Evolutionary conservation across 2,113 vertebrate genomes (phyloP).

Genomic region (Gymnarchus niloticus): DNA sequence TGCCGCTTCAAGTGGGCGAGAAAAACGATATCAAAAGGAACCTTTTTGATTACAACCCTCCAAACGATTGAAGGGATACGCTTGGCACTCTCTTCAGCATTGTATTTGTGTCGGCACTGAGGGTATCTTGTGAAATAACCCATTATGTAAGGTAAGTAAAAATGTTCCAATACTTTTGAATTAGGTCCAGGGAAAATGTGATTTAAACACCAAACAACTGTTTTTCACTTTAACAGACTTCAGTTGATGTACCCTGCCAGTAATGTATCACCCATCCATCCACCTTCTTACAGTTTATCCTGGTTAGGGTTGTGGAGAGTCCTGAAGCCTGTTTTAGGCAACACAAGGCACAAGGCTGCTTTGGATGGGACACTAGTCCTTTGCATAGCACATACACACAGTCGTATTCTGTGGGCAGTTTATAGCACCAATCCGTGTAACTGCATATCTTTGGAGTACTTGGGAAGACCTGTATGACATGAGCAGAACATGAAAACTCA

Average conservation of each 20-base stretch:
- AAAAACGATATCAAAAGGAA: not conserved
- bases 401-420: no score
- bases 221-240: not conserved
- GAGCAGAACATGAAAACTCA: no score
- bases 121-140: not conserved
- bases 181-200: not conserved
- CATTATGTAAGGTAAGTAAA: constrained; percentile 9
- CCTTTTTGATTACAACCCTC: not conserved
- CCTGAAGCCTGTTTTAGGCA: no score
- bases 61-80: not conserved
- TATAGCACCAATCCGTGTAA: no score
- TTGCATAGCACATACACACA: no score
- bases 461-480: no score
- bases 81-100: not conserved
- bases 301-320: no score
- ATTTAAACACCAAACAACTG: not conserved
- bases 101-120: not conserved
- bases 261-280: no score
- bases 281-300: no score
- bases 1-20: not conserved
- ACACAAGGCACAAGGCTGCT: no score
- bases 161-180: not conserved
- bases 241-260: not conserved
- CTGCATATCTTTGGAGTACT: no score
- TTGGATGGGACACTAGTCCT: no score